Percentiles rank a stretch among this genome's conserved stretches.
phyloP scores from a whole-genome alignment of 2,797 vertebrate genomes.

The Denticeps clupeoides region DNA sequence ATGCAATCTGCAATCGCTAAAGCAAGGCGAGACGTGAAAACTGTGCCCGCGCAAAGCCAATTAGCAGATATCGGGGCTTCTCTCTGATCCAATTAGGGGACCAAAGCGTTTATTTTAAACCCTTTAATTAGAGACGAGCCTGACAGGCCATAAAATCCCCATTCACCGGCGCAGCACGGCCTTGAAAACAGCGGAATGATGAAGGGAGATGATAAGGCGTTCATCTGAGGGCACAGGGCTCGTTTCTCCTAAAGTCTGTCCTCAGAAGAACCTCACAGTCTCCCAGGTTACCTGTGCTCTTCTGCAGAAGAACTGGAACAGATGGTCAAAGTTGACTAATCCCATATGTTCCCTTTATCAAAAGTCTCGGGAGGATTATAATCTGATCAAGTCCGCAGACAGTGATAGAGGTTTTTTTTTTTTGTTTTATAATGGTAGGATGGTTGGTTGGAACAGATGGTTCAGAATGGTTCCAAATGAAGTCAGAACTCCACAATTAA shows the following conservation, averaged over 20 bases:
- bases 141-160: slow-evolving; percentile 48
- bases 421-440: slow-evolving; percentile 29
- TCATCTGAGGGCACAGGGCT: neutral
- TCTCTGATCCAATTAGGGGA: slow-evolving; percentile 57
- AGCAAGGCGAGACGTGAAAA: slow-evolving; percentile 44
- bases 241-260: neutral
- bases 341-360: slow-evolving; percentile 23
- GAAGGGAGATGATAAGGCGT: slow-evolving; percentile 33
- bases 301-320: slow-evolving; percentile 13
- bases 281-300: neutral
- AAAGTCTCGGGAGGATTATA: slow-evolving; percentile 16
- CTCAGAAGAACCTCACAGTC: neutral
- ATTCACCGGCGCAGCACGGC: slow-evolving; percentile 45
- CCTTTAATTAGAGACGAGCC: slow-evolving; percentile 59
- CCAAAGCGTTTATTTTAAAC: slow-evolving; percentile 61
- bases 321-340: slow-evolving; percentile 4
- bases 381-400: slow-evolving; percentile 23
- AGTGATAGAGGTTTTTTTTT: no score
- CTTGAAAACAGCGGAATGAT: slow-evolving; percentile 41
- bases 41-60: slow-evolving; percentile 50
- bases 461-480: slow-evolving; percentile 25
- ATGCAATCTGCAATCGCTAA: neutral
- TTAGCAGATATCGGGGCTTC: slow-evolving; percentile 56
- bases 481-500: no score
- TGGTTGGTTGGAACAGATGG: slow-evolving; percentile 39